These are phyloP conservation scores for Australoheros scitulus DNA, from an alignment of 2,113 vertebrate species.

Conservation along the genomic window DNA sequence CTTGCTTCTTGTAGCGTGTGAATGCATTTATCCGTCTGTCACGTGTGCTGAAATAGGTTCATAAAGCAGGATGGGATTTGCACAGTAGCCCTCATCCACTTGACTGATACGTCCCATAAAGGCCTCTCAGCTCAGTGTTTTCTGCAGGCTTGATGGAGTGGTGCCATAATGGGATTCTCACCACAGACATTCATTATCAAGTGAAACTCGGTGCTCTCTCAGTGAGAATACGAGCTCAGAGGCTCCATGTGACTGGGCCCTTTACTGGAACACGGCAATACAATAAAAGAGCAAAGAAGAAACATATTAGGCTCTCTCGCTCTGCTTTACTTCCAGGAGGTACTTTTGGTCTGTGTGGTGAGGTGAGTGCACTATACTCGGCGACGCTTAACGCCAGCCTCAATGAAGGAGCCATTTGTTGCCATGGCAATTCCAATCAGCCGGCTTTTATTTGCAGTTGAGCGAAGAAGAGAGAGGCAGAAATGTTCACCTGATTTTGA, in stretches of 20 bases:
- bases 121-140: conserved; percentile 58
- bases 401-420: conserved; percentile 74
- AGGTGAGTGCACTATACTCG: conserved; percentile 73
- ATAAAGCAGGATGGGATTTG: conserved; percentile 27
- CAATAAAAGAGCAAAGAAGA: conserved; percentile 72
- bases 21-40: conserved; percentile 21
- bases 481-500: conserved; percentile 14
- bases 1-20: not conserved
- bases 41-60: conserved; percentile 2
- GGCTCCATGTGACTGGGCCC: conserved; percentile 68
- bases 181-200: conserved; percentile 81
- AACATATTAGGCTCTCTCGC: conserved; percentile 70
- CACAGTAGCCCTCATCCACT: conserved; percentile 43
- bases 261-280: conserved; percentile 83
- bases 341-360: conserved; percentile 79
- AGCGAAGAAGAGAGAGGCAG: not conserved
- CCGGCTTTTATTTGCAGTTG: conserved; percentile 39
- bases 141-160: conserved; percentile 73
- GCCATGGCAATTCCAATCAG: conserved; percentile 71
- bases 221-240: conserved; percentile 61
- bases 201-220: conserved; percentile 54
- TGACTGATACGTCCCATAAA: conserved; percentile 62
- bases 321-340: conserved; percentile 75
- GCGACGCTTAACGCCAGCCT: conserved; percentile 43
- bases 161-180: conserved; percentile 77